A percentile compares a stretch with the other conserved stretches of the same genome.
phyloP scores from a whole-genome alignment of 2,113 vertebrate species.

The Cheirogaleus medius region DNA sequence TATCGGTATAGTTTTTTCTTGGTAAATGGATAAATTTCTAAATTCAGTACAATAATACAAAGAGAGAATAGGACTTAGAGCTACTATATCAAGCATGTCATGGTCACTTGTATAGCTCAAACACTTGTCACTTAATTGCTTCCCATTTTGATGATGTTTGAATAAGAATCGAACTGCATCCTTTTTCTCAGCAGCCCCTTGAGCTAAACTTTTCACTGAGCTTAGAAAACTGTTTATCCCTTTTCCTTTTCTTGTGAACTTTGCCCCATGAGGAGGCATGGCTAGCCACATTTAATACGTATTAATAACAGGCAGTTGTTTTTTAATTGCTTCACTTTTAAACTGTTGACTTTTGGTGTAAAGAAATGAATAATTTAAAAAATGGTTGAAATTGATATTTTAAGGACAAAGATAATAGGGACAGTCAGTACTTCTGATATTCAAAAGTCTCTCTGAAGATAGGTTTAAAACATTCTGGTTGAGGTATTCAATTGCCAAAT shows the following conservation, averaged over 20 bases:
- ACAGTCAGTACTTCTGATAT: not conserved
- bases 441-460: not conserved
- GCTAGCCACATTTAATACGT: not conserved
- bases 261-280: not conserved
- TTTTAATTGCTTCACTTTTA: not conserved
- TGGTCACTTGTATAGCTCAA: not conserved
- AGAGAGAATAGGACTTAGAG: not conserved
- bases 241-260: not conserved
- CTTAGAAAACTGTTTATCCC: not conserved
- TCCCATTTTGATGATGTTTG: not conserved
- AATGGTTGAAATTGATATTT: conserved; percentile 33
- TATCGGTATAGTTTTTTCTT: not conserved
- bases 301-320: not conserved
- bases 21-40: not conserved
- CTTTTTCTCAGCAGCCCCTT: not conserved
- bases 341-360: conserved; percentile 48
- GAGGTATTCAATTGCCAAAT: not conserved
- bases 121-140: not conserved
- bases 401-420: not conserved
- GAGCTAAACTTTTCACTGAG: conserved; percentile 23
- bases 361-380: conserved; percentile 47
- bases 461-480: not conserved
- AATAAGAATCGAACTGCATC: conserved; percentile 16
- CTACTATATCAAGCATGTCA: not conserved
- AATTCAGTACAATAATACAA: not conserved